Evolutionary conservation across 2,888 invertebrate genomes (phyloP).

Genomic region (Hypsopygia costalis): DNA sequence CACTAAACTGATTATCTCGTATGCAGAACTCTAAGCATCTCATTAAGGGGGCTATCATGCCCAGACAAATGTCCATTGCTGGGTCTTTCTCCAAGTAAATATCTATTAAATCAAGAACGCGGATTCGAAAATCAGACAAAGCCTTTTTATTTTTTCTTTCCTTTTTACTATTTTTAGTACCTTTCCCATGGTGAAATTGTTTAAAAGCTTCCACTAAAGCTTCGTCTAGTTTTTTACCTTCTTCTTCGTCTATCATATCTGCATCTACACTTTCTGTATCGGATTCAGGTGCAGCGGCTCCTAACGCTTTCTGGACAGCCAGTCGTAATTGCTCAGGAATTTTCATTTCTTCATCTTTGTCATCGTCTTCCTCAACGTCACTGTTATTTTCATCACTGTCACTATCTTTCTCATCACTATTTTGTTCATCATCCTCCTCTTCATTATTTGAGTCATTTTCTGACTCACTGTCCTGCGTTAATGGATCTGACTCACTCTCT

Average conservation of each 20-base stretch:
- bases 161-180: constrained; percentile 73
- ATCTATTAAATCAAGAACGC: constrained; percentile 88
- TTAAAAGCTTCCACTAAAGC: constrained; percentile 88
- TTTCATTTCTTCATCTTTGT: constrained; percentile 81
- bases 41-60: constrained; percentile 85
- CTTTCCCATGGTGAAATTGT: constrained; percentile 78
- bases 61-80: constrained; percentile 83
- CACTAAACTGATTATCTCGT: constrained; percentile 84
- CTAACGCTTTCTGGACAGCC: constrained; percentile 87
- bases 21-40: constrained; percentile 85
- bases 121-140: constrained; percentile 85
- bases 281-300: constrained; percentile 77
- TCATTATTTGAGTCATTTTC: constrained; percentile 51
- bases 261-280: constrained; percentile 87
- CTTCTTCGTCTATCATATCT: constrained; percentile 87
- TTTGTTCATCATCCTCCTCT: constrained; percentile 45
- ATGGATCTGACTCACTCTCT: constrained; percentile 83
- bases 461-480: constrained; percentile 69
- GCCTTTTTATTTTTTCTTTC: constrained; percentile 83
- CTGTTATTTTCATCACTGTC: constrained; percentile 41
- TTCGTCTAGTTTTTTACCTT: constrained; percentile 86
- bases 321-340: constrained; percentile 85
- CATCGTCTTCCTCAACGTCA: constrained; percentile 48
- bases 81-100: constrained; percentile 86
- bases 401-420: constrained; percentile 16